Evolutionary conservation across 1,140 invertebrate genomes (phyloP), one percentile per base, ranked within the genome.

Genomic region (Dolichoris vasculosae): DNA sequence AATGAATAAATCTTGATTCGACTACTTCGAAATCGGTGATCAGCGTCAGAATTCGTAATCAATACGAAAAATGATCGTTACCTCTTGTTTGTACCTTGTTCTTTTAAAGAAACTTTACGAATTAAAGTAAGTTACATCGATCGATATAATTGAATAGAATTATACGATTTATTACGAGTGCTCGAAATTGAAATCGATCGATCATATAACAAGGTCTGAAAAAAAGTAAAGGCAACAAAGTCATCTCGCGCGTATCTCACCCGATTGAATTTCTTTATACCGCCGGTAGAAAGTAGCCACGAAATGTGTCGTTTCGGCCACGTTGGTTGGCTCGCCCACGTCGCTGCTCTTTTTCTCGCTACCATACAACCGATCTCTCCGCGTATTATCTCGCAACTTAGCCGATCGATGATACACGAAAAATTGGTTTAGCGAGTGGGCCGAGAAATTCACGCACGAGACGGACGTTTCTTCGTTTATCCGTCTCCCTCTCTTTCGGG

Each of bases 171-270:
- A 9, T 40, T 8, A 59, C 7, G 30, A 59, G 9, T 11, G 8
- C n/a, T 20, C 40, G n/a, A 46, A n/a, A 4, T 64, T 15, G 2
- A 32, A 55, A 71, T 51, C 83, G 75, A 84, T 84, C 83, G 55
- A 79, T 84, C 83, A 73, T 73, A 13, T 48, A 69, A 80, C 46
- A 67, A 80, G 8, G 1, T 30, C 43, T 23, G 79, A 71, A 51
- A 51, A 38, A 30, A 71, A 81, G n/a, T 35, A 71, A 43, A 35
- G n/a, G 64, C 35, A 69, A 81, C 63, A 35, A 48, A 64, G 23
- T 75, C 69, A 73, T 7, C 38, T 46, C 38, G 55, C 13, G 23
- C 2, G 7, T 67, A 46, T 80, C 51, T 40, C 26, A 15, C 38
- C 6, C 40, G 69, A 43, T 43, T 43, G 20, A 26, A 43, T 73